Conservation (phyloP, 2,797 vertebrate species). For the Cygnus olor region DNA sequence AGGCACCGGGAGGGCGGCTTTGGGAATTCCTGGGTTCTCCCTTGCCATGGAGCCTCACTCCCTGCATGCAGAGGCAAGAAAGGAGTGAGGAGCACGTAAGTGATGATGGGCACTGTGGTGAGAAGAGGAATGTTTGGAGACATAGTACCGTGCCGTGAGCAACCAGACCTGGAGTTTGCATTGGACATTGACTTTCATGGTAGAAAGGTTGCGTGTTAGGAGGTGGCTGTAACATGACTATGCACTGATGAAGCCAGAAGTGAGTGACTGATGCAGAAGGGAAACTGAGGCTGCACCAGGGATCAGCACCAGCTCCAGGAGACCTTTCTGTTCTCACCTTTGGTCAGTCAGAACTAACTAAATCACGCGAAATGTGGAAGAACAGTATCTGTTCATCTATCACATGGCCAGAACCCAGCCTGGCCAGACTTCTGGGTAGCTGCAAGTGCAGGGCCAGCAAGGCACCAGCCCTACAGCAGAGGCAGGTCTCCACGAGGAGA, state of each 20-base stretch:
- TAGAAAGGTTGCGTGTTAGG: background rate
- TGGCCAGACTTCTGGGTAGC: background rate
- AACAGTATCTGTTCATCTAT: background rate
- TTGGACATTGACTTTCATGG: background rate
- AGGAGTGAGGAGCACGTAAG: background rate
- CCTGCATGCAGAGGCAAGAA: background rate
- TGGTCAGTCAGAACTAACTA: background rate
- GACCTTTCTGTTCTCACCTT: background rate
- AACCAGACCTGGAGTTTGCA: background rate
- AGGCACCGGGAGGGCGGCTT: background rate
- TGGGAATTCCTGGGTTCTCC: background rate
- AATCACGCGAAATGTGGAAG: background rate
- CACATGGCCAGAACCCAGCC: background rate
- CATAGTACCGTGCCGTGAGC: background rate
- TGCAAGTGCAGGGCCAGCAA: background rate
- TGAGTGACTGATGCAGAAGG: background rate
- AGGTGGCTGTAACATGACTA: background rate
- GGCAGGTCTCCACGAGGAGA: background rate
- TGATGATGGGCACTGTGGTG: rapidly evolving
- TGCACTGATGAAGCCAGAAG: background rate
- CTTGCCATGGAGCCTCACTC: background rate
- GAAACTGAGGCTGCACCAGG: background rate
- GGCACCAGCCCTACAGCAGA: background rate
- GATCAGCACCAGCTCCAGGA: background rate
- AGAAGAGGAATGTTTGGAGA: background rate